phyloP scores from a whole-genome alignment of 2,797 vertebrate genomes.

The Hemitrygon akajei region DNA sequence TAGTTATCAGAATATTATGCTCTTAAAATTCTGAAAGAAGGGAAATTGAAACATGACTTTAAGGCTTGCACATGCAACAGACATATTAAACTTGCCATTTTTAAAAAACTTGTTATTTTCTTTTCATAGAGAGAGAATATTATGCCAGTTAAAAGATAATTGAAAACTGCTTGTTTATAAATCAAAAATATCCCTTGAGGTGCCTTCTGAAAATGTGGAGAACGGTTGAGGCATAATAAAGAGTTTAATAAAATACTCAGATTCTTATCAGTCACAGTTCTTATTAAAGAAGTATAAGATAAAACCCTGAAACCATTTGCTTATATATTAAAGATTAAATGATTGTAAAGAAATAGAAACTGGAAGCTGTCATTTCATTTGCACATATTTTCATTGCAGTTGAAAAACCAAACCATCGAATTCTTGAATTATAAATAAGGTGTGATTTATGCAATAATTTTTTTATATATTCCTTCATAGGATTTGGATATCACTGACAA shows the following conservation, averaged over 20 bases:
- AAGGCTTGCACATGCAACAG: neutral
- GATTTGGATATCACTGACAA: too few relatives aligned
- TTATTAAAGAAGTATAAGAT: constrained; percentile 1
- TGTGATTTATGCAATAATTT: neutral
- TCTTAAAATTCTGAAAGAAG: neutral
- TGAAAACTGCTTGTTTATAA: constrained; percentile 2
- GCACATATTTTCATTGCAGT: neutral
- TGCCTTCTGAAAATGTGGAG: constrained; percentile 1
- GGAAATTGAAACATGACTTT: neutral
- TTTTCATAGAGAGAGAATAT: neutral
- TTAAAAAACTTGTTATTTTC: neutral
- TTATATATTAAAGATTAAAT: constrained; percentile 34
- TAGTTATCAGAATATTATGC: neutral
- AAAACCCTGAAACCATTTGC: constrained; percentile 24
- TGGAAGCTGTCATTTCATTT: neutral
- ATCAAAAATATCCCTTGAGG: neutral
- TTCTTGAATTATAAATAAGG: neutral
- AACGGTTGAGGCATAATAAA: neutral
- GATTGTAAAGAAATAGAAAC: constrained; percentile 30
- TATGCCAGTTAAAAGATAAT: constrained; percentile 21
- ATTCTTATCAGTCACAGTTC: constrained; percentile 10
- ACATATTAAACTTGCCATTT: neutral
- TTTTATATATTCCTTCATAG: too few relatives aligned
- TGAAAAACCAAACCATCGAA: neutral
- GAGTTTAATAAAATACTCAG: constrained; percentile 20